Evolutionary conservation across 1,140 invertebrate species (phyloP).

Genomic region (Heliothis subflexa): DNA sequence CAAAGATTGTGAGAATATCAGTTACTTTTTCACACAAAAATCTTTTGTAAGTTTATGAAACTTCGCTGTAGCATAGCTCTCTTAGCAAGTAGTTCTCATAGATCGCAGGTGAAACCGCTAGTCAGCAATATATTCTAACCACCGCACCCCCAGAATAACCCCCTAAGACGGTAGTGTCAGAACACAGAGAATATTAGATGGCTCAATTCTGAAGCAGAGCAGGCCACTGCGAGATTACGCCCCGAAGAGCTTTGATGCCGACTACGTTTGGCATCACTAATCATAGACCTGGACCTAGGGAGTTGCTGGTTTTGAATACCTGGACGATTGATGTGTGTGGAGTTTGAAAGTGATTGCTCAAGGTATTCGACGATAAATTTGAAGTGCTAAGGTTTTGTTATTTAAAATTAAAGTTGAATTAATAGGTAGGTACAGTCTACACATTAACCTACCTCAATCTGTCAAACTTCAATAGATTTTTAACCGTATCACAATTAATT

Average conservation of each 20-base stretch:
- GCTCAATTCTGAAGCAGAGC: constrained; percentile 62
- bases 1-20: no score
- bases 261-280: constrained; percentile 42
- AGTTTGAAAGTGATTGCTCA: not conserved
- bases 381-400: not conserved
- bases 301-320: not conserved
- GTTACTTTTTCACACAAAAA: no score
- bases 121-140: not conserved
- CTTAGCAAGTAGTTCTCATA: no score
- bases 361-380: no score
- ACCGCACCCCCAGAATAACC: constrained; percentile 46
- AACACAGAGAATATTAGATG: constrained; percentile 79
- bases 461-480: no score
- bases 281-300: constrained; percentile 22
- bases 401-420: not conserved
- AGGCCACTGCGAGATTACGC: constrained; percentile 32
- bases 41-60: no score
- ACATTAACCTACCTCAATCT: no score
- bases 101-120: not conserved
- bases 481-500: no score
- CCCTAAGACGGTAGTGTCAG: constrained; percentile 40
- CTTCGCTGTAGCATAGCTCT: no score
- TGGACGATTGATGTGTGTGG: not conserved
- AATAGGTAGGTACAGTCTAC: no score
- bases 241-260: constrained; percentile 35